Conservation (phyloP, 2,888 invertebrate species). For the Trachelus stipa region DNA sequence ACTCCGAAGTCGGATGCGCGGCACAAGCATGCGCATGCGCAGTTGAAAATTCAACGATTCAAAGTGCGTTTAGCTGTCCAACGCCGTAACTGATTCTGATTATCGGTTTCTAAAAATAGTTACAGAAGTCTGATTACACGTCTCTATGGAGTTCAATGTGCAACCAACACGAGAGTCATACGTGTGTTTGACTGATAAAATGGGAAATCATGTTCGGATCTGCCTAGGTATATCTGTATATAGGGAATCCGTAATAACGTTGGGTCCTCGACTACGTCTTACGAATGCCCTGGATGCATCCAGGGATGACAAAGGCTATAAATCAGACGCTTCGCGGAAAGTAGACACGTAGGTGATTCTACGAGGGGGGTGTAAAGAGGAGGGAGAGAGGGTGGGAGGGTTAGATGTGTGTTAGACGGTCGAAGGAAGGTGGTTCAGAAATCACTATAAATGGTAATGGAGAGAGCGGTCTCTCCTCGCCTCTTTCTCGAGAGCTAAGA, state of each 20-base stretch:
- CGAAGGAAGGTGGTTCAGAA: constrained; percentile 53
- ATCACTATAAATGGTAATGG: constrained; percentile 67
- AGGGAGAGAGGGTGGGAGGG: constrained; percentile 28
- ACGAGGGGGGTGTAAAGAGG: constrained; percentile 32
- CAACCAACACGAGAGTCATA: neutral
- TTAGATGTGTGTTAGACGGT: constrained; percentile 26
- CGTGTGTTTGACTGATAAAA: neutral
- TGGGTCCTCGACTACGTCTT: neutral
- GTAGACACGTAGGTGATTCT: constrained; percentile 37
- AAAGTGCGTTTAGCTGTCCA: neutral
- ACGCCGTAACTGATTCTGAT: neutral
- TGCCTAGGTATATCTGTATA: neutral
- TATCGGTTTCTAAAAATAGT: neutral
- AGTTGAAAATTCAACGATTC: neutral
- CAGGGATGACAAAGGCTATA: constrained; percentile 47
- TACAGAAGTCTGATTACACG: neutral
- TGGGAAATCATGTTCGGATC: neutral
- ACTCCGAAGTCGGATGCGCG: neutral
- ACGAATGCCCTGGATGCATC: constrained; percentile 25
- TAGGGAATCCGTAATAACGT: neutral
- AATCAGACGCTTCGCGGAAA: constrained; percentile 41
- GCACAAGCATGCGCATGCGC: too few relatives aligned
- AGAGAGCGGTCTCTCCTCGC: constrained; percentile 41
- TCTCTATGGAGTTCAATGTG: neutral
- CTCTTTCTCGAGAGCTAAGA: constrained; percentile 12